phyloP scores from a whole-genome alignment of 2,888 invertebrate genomes.

The Spicauda simplicius region DNA sequence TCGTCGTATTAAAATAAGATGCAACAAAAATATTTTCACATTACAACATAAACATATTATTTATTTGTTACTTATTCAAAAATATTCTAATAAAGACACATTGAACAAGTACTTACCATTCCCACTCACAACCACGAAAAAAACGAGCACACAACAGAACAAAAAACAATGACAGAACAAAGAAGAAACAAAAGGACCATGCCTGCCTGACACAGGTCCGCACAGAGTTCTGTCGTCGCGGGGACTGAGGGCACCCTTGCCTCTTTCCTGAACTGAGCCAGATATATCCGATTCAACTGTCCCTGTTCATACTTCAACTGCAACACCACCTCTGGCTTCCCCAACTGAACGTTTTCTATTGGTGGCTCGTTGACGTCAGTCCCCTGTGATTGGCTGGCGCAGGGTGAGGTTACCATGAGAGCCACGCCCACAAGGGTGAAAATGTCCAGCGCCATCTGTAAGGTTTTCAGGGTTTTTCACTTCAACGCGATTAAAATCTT shows the following conservation, averaged over 20 bases:
- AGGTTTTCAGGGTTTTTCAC: conserved; percentile 36
- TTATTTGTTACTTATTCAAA: too few species aligned
- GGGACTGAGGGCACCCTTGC: conserved; percentile 65
- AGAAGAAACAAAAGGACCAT: conserved; percentile 48
- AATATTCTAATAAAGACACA: too few species aligned
- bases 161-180: conserved; percentile 40
- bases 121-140: conserved; percentile 6
- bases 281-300: conserved; percentile 77
- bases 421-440: conserved; percentile 69
- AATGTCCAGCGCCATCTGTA: conserved; percentile 59
- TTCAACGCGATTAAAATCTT: conserved; percentile 16
- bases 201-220: conserved; percentile 82
- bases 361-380: conserved; percentile 50
- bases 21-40: too few species aligned
- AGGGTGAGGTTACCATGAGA: conserved; percentile 41
- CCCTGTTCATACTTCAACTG: conserved; percentile 77
- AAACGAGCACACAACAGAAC: conserved; percentile 32
- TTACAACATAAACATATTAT: too few species aligned
- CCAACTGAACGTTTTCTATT: conserved; percentile 49
- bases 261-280: conserved; percentile 74
- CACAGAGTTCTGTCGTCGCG: conserved; percentile 64
- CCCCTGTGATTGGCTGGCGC: conserved; percentile 55
- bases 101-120: too few species aligned
- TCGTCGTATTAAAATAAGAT: too few species aligned
- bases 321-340: conserved; percentile 73